These are phyloP conservation scores for Manis pentadactyla DNA, from an alignment of 2,797 vertebrate genomes.

Conservation along the genomic window DNA sequence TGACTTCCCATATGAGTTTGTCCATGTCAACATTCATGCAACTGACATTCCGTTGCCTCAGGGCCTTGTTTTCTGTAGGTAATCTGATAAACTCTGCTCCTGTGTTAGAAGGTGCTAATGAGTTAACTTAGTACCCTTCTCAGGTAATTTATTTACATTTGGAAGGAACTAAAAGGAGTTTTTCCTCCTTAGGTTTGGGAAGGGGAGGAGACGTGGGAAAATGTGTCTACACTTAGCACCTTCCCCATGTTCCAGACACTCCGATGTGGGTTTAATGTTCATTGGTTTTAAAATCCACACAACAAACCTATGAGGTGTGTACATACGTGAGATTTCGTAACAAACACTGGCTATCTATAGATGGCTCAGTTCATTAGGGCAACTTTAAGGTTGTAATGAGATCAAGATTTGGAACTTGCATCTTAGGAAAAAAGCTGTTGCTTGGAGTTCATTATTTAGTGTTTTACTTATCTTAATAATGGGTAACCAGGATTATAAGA, in stretches of 20 bases:
- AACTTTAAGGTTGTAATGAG: not conserved
- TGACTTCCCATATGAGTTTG: not conserved
- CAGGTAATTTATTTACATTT: conserved; percentile 17
- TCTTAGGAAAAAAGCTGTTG: not conserved
- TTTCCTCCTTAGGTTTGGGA: not conserved
- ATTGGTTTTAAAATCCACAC: not conserved
- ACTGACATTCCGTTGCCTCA: not conserved
- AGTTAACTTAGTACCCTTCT: conserved; percentile 17
- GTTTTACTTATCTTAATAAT: conserved; percentile 65
- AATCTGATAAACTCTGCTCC: not conserved
- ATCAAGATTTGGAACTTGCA: conserved; percentile 37
- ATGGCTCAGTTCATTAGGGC: not conserved
- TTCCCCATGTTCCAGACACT: not conserved
- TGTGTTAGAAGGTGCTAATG: not conserved
- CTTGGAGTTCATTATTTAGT: conserved; percentile 38
- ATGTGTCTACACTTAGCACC: not conserved
- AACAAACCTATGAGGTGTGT: not conserved
- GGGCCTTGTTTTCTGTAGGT: not conserved
- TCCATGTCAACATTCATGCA: not conserved
- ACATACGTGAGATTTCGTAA: not conserved
- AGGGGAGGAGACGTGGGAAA: not conserved
- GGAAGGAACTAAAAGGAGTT: not conserved
- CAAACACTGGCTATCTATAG: not conserved
- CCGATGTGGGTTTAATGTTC: not conserved
- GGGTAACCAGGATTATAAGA: conserved; percentile 46